These are phyloP conservation scores for Apostichopus leukothele DNA, from an alignment of 53 echinoderm and acorn worm species.

Conservation along the genomic window DNA sequence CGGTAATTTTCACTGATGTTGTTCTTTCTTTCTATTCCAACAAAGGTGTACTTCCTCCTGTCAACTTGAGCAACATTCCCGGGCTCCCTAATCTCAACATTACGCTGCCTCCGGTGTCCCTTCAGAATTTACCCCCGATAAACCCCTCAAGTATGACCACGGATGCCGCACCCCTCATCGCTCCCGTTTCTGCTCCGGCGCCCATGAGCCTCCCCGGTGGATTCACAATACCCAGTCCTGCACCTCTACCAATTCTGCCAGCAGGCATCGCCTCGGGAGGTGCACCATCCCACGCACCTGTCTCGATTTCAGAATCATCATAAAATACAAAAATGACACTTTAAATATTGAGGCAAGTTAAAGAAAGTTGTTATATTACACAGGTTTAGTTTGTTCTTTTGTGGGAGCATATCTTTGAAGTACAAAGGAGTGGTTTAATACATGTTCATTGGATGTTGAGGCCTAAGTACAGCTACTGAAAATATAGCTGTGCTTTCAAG, in stretches of 20 bases:
- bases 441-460: too few relatives aligned
- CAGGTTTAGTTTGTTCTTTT: neutral
- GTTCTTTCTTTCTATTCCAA: slow-evolving; percentile 35
- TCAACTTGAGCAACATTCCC: slow-evolving; percentile 87
- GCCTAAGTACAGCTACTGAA: too few relatives aligned
- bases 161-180: slow-evolving; percentile 22
- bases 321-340: neutral
- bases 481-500: too few relatives aligned
- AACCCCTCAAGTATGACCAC: slow-evolving; percentile 51
- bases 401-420: neutral
- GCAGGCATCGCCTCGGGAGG: slow-evolving; percentile 58
- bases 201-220: slow-evolving; percentile 66
- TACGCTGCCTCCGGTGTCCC: slow-evolving; percentile 77
- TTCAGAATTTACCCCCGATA: slow-evolving; percentile 67
- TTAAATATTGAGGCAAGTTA: neutral
- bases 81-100: slow-evolving; percentile 88
- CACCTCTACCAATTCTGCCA: slow-evolving; percentile 80
- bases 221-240: slow-evolving; percentile 86
- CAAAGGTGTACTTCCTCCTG: slow-evolving; percentile 83
- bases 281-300: slow-evolving; percentile 38
- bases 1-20: neutral
- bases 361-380: neutral
- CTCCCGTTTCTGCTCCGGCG: slow-evolving; percentile 51
- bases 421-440: too few relatives aligned
- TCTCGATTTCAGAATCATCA: slow-evolving; percentile 26